Conservation (phyloP, 1,140 invertebrate genomes). For the Pteromalus puparum region DNA sequence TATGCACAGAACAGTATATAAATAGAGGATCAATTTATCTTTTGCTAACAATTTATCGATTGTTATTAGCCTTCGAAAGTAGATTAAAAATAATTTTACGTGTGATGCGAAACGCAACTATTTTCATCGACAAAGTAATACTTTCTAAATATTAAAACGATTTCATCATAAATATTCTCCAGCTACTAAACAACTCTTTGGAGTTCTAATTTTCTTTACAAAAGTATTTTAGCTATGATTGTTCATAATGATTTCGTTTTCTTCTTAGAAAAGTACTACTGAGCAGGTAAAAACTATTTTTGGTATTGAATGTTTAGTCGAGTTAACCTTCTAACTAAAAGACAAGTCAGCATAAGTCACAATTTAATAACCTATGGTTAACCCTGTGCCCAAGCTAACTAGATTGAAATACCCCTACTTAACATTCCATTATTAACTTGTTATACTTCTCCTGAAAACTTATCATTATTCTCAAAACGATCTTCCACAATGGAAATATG, state of each 20-base stretch:
- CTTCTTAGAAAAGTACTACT: conserved; percentile 16
- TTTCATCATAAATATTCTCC: background rate
- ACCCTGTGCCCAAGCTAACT: conserved; percentile 20
- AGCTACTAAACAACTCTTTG: background rate
- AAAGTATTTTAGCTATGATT: background rate
- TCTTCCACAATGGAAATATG: too few relatives aligned
- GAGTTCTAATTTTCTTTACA: background rate
- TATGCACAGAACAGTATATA: background rate
- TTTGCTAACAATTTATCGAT: conserved; percentile 19
- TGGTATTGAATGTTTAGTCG: background rate
- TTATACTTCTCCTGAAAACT: too few relatives aligned
- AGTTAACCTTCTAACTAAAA: background rate
- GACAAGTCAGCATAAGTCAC: conserved; percentile 21
- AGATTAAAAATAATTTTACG: conserved; percentile 4
- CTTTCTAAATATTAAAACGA: background rate
- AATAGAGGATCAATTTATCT: conserved; percentile 4
- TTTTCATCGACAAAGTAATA: conserved; percentile 20
- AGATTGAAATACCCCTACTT: background rate
- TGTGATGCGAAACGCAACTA: background rate
- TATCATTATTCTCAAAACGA: too few relatives aligned
- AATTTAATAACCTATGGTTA: background rate
- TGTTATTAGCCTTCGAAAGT: conserved; percentile 4
- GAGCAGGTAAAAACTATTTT: conserved; percentile 14
- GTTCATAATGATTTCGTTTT: background rate
- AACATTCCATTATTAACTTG: background rate